Percentiles rank a stretch among this genome's conserved stretches.
These are phyloP conservation scores for Heteromormyrus szaboi DNA, from an alignment of 2,797 vertebrate genomes.

Conservation along the genomic window DNA sequence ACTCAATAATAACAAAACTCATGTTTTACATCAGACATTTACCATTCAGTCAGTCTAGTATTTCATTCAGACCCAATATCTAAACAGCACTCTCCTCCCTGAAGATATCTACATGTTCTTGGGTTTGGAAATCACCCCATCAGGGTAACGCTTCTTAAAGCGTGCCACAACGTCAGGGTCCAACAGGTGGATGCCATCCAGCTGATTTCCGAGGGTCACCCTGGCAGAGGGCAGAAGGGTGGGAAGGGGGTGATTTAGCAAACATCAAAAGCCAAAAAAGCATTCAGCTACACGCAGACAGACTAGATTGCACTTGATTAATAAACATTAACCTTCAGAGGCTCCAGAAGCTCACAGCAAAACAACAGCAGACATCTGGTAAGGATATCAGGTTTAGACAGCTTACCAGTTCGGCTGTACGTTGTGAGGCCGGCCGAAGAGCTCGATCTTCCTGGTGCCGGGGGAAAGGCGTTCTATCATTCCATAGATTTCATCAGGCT, in stretches of 20 bases:
- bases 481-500: constrained; percentile 92
- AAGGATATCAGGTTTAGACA: not conserved
- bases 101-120: constrained; percentile 64
- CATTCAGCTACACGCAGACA: not conserved
- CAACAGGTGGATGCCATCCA: constrained; percentile 85
- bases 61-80: not conserved
- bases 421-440: constrained; percentile 87
- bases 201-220: constrained; percentile 86
- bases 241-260: not conserved
- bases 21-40: not conserved
- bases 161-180: constrained; percentile 85
- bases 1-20: not conserved
- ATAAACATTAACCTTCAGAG: not conserved
- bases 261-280: not conserved
- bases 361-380: not conserved
- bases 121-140: constrained; percentile 86
- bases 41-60: not conserved
- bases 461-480: constrained; percentile 91
- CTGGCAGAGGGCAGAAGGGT: constrained; percentile 42
- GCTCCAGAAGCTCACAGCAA: not conserved
- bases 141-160: constrained; percentile 84
- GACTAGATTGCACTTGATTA: not conserved
- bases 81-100: not conserved
- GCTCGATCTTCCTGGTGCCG: constrained; percentile 87
- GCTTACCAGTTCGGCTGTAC: constrained; percentile 85